These are phyloP conservation scores for Mechanitis mazaeus DNA, from an alignment of 2,888 invertebrate genomes.

Conservation along the genomic window DNA sequence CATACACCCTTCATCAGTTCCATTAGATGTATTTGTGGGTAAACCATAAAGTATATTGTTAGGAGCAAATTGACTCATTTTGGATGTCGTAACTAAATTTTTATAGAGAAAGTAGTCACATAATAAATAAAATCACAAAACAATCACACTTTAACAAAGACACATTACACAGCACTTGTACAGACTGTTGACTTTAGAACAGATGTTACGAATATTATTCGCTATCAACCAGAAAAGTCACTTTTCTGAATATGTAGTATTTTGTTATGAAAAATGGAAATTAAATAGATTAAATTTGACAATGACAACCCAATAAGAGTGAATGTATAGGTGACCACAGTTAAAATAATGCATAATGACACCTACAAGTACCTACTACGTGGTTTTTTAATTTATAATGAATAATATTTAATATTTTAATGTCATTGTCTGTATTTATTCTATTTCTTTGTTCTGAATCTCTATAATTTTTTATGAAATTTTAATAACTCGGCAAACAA, in stretches of 20 bases:
- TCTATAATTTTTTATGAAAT: too few relatives aligned
- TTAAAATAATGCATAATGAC: too few relatives aligned
- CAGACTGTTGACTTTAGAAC: not conserved
- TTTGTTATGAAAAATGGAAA: not conserved
- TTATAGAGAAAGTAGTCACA: constrained; percentile 60
- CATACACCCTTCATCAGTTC: constrained; percentile 60
- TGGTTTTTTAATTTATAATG: too few relatives aligned
- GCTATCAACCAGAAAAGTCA: constrained; percentile 8
- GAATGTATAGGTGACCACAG: not conserved
- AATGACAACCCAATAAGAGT: constrained; percentile 1
- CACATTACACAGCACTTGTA: not conserved
- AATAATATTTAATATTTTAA: too few relatives aligned
- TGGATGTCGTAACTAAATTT: constrained; percentile 58
- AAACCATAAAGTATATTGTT: constrained; percentile 43
- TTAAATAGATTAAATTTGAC: constrained; percentile 3
- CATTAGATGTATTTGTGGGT: constrained; percentile 43
- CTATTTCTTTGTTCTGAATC: too few relatives aligned
- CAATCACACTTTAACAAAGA: constrained; percentile 4
- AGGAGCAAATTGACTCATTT: constrained; percentile 52
- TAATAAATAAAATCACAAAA: constrained; percentile 43
- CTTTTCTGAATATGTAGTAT: not conserved
- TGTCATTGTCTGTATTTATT: too few relatives aligned
- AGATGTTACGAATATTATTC: constrained; percentile 7
- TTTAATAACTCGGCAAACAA: too few relatives aligned
- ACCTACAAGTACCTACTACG: too few relatives aligned